A percentile compares a stretch with the other conserved stretches of the same genome.
Conservation (phyloP, 1,140 invertebrate genomes). For the Centruroides vittatus region DNA sequence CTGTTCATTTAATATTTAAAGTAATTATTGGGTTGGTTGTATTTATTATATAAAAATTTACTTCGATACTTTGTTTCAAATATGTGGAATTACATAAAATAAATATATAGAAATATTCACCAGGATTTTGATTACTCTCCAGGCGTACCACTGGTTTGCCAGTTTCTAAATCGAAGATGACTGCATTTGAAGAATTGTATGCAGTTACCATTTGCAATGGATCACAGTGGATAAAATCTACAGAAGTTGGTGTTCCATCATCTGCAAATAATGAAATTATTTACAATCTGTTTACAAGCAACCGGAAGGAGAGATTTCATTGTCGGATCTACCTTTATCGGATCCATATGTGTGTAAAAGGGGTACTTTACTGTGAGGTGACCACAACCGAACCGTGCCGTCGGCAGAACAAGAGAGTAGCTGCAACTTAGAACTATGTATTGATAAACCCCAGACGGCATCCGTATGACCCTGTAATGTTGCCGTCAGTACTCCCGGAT, state of each 20-base stretch:
- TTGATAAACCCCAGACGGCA: slow-evolving; percentile 88
- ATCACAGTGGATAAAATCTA: slow-evolving; percentile 89
- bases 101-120: neutral
- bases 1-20: no score
- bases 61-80: neutral
- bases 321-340: slow-evolving; percentile 42
- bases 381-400: slow-evolving; percentile 87
- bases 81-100: neutral
- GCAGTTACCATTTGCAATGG: slow-evolving; percentile 81
- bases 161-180: slow-evolving; percentile 85
- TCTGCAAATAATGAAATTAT: slow-evolving; percentile 17
- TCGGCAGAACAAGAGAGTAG: slow-evolving; percentile 88
- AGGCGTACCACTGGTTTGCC: slow-evolving; percentile 59
- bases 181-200: slow-evolving; percentile 70
- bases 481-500: slow-evolving; percentile 64
- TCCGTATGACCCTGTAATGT: slow-evolving; percentile 80
- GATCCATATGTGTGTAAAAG: slow-evolving; percentile 70
- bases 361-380: slow-evolving; percentile 56
- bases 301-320: neutral
- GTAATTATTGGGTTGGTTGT: no score
- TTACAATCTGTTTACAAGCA: no score
- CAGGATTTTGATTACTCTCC: slow-evolving; percentile 34
- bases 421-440: slow-evolving; percentile 55
- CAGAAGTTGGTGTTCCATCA: slow-evolving; percentile 75
- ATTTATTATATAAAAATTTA: neutral